Percentiles rank a stretch among this genome's conserved stretches.
phyloP scores from a whole-genome alignment of 2,797 vertebrate genomes.

The Protosalanx chinensis region DNA sequence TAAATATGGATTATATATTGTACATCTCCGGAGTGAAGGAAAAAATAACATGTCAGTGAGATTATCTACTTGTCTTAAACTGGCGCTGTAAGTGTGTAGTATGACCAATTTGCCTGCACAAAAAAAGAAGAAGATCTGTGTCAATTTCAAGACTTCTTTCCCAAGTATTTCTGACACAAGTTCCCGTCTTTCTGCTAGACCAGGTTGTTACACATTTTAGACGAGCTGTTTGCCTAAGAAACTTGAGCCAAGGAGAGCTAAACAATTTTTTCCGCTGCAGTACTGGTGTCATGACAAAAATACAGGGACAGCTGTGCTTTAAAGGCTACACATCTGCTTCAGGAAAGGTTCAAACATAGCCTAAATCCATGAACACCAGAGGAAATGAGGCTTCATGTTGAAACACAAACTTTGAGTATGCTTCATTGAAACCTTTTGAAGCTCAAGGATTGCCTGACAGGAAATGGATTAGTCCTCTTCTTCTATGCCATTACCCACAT shows the following conservation, averaged over 20 bases:
- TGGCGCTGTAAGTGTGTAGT: background rate
- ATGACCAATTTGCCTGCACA: background rate
- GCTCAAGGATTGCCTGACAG: background rate
- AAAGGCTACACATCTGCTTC: background rate
- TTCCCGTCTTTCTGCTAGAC: too few relatives aligned
- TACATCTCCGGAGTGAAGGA: background rate
- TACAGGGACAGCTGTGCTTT: background rate
- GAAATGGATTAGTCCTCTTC: background rate
- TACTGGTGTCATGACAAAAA: background rate
- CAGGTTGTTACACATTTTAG: too few relatives aligned
- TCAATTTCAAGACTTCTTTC: too few relatives aligned
- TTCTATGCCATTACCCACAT: background rate
- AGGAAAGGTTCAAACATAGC: background rate
- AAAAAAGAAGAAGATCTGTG: background rate
- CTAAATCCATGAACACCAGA: too few relatives aligned
- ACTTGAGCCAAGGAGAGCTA: background rate
- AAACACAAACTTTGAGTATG: too few relatives aligned
- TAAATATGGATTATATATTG: constrained; percentile 8
- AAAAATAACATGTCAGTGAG: background rate
- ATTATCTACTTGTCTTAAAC: background rate
- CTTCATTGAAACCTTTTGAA: background rate
- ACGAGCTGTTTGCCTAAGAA: too few relatives aligned
- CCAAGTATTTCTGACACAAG: background rate
- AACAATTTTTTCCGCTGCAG: background rate
- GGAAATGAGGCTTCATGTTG: too few relatives aligned